Evolutionary conservation across 2,888 invertebrate genomes (phyloP), one percentile per base, ranked within the genome.

Genomic region (Dynastes hyllus): DNA sequence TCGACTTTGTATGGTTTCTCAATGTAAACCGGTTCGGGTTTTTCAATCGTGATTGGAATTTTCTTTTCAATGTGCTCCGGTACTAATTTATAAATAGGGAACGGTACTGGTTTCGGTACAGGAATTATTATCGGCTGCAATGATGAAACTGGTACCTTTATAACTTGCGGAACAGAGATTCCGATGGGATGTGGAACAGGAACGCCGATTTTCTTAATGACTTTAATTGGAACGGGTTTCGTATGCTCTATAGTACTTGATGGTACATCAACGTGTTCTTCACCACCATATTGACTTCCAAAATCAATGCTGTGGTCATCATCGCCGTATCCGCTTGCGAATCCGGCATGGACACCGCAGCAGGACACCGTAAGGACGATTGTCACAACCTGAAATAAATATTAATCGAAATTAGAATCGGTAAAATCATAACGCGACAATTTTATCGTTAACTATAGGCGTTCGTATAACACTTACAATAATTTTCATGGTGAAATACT

Each of bases 1-100:
- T 93, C 93, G 5, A 95, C 93, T 83, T 94, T 94, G 91, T 94
- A 94, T 3, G 94, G 95, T 86, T 92, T 94, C 85, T 94, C 93
- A 1, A 95, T 92, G 83, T 93, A 93, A 84, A 94, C 93, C 40
- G 93, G 93, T 29, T 93, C 92, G 27, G 93, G 93, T 85, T 93
- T 94, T 85, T 94, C 94, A 5, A 95, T 94, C 1, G 93, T 93
- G 88, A 93, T 94, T 1, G 94, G 94, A 13, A 95, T 93, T 82
- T 93, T 93, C 84, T 93, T 93, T 84, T 94, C 94, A 77, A 94
- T 91, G 80, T 94, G 92, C 84, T 94, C 93, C 11, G 93, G 93
- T 6, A 94, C 93, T 84, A 93, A 90, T 90, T 94, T 94, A 86
- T 94, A 94, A 77, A 94, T 93, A 0, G 94, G 94, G 69, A 94